Evolutionary conservation across 2,113 vertebrate species (phyloP).

Genomic region (Cisticola juncidis): DNA sequence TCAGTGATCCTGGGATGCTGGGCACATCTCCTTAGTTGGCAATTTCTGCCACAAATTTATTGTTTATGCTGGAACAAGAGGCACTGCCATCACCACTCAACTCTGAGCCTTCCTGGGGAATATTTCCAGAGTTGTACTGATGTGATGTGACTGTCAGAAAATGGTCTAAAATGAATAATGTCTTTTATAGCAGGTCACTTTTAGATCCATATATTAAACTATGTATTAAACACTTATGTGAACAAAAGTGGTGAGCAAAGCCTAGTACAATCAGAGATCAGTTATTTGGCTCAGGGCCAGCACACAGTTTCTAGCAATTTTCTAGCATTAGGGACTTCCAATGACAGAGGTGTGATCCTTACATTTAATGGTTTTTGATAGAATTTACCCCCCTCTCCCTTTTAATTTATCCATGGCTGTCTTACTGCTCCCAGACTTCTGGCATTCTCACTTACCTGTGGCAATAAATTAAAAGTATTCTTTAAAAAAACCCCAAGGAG

Average conservation of each 20-base stretch:
- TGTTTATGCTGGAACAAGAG: not conserved
- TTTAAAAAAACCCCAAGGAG: not conserved
- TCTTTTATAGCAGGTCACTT: not conserved
- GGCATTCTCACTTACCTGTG: not conserved
- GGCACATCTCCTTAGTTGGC: not conserved
- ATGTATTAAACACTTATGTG: not conserved
- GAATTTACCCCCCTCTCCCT: fast-evolving
- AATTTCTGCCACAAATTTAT: not conserved
- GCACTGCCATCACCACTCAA: not conserved
- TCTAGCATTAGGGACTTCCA: not conserved
- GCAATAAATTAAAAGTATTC: not conserved
- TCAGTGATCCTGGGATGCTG: fast-evolving
- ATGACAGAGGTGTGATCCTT: not conserved
- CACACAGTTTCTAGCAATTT: not conserved
- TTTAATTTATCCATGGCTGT: not conserved
- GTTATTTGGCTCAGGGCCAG: not conserved
- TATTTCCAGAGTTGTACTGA: not conserved
- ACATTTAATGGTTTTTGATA: not conserved
- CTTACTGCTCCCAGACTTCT: not conserved
- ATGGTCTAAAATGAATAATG: not conserved
- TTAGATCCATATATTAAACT: not conserved
- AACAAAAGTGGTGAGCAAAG: not conserved
- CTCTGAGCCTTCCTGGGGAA: not conserved
- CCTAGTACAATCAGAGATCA: not conserved
- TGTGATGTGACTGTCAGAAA: not conserved